Conservation (phyloP, 2,113 vertebrate genomes). For the Campylomormyrus numenius region DNA sequence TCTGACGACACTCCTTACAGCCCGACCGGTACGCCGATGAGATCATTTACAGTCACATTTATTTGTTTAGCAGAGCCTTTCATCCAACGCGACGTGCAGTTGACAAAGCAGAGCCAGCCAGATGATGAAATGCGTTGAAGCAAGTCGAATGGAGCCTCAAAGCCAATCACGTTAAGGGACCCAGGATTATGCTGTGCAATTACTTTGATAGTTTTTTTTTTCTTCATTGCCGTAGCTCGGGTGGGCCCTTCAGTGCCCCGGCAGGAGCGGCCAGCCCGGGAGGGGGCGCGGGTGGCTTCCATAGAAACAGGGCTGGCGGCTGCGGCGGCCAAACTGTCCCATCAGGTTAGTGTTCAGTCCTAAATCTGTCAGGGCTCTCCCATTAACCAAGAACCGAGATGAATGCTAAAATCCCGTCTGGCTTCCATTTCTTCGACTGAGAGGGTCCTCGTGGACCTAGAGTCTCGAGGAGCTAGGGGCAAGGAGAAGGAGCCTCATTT, state of each 20-base stretch:
- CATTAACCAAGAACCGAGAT: background rate
- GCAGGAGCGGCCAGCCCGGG: constrained; percentile 90
- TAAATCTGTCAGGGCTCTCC: background rate
- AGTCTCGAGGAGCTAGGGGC: background rate
- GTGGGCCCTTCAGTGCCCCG: constrained; percentile 89
- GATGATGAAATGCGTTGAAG: background rate
- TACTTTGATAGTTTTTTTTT: background rate
- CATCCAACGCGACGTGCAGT: background rate
- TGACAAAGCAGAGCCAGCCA: background rate
- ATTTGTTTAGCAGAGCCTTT: background rate
- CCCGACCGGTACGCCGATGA: constrained; percentile 73
- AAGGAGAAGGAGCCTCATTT: background rate
- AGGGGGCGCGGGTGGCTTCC: constrained; percentile 92
- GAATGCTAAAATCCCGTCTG: background rate
- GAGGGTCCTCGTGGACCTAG: background rate
- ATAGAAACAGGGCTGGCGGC: constrained; percentile 92
- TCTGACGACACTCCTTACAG: constrained; percentile 95
- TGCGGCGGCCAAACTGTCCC: constrained; percentile 88
- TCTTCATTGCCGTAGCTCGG: constrained; percentile 63
- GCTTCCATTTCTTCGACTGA: background rate
- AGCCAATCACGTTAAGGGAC: background rate
- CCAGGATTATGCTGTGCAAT: background rate
- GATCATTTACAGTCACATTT: background rate
- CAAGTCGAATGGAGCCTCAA: background rate
- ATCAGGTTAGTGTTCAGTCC: constrained; percentile 70